Evolutionary conservation across 2,113 vertebrate genomes (phyloP).

Genomic region (Zingel zingel): DNA sequence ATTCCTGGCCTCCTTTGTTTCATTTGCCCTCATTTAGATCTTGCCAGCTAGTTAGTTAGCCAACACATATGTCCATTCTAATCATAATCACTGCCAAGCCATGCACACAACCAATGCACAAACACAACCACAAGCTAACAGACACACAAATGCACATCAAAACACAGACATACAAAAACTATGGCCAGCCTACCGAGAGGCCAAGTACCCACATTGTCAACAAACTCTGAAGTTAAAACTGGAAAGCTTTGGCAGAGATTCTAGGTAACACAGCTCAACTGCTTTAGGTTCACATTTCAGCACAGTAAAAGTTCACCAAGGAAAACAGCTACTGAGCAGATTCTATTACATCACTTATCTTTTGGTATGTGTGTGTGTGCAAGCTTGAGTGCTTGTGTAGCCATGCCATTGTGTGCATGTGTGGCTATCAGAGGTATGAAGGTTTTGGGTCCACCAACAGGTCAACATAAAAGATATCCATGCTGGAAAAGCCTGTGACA

Average conservation of each 20-base stretch:
- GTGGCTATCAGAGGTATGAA: neutral
- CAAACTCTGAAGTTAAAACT: constrained; percentile 41
- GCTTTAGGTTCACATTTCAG: constrained; percentile 55
- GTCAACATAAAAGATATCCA: constrained; percentile 8
- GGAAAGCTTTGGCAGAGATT: constrained; percentile 34
- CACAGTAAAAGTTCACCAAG: constrained; percentile 30
- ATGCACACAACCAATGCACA: constrained; percentile 36
- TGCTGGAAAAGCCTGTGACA: constrained; percentile 13
- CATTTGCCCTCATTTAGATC: constrained; percentile 65
- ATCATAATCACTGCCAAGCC: constrained; percentile 45
- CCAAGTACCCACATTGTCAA: constrained; percentile 30
- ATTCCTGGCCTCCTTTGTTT: constrained; percentile 54
- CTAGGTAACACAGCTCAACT: constrained; percentile 12
- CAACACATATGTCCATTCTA: constrained; percentile 55
- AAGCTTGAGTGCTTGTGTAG: neutral
- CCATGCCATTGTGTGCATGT: constrained; percentile 15
- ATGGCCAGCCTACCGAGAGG: constrained; percentile 34
- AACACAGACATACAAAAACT: constrained; percentile 45
- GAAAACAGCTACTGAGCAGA: constrained; percentile 27
- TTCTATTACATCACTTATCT: constrained; percentile 28
- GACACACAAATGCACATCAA: constrained; percentile 39
- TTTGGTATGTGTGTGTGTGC: constrained; percentile 8
- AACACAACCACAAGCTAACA: constrained; percentile 36
- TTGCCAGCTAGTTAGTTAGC: constrained; percentile 63
- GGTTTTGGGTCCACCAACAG: constrained; percentile 14